Evolutionary conservation across 2,888 invertebrate species (phyloP).

Genomic region (Cephus nigrinus): DNA sequence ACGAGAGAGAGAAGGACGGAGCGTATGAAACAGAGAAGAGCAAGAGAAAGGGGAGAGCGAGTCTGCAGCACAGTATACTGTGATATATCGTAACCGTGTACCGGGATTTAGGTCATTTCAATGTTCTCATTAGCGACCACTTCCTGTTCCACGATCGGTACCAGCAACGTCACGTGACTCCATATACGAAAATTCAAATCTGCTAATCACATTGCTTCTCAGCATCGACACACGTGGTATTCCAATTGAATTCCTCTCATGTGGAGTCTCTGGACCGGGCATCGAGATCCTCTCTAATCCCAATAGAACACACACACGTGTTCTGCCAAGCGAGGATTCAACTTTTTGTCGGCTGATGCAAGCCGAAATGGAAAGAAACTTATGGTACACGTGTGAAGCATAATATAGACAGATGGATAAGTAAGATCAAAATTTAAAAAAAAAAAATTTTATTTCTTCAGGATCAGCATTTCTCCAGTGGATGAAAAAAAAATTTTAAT

Average conservation of each 20-base stretch:
- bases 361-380: background rate
- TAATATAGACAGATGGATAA: background rate
- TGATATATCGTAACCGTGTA: background rate
- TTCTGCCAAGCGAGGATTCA: background rate
- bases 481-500: background rate
- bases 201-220: background rate
- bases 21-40: background rate
- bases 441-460: background rate
- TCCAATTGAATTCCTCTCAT: background rate
- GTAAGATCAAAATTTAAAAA: background rate
- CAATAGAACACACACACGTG: background rate
- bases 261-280: background rate
- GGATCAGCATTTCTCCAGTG: background rate
- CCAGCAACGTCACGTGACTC: background rate
- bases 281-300: background rate
- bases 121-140: background rate
- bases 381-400: background rate
- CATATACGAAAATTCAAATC: background rate
- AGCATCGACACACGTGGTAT: background rate
- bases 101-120: background rate
- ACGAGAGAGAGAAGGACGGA: background rate
- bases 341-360: background rate
- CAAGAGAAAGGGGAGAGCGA: background rate
- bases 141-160: background rate
- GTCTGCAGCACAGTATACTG: background rate